Evolutionary conservation across 2,113 vertebrate genomes (phyloP), one percentile per base, ranked within the genome.

Genomic region (Campylomormyrus numenius): DNA sequence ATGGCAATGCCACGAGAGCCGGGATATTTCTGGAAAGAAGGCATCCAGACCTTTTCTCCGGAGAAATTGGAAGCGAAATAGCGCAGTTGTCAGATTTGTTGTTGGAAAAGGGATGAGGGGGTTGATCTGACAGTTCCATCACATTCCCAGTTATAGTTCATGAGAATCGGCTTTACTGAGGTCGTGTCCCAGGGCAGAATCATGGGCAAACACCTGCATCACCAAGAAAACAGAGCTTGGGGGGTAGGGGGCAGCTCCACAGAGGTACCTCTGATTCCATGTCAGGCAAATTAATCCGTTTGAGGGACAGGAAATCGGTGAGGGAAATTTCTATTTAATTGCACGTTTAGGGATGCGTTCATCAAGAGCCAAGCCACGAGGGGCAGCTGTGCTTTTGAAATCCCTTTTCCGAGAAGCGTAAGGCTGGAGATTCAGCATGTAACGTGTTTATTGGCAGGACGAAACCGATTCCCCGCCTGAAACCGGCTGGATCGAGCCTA

Each of bases 101-200:
- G 85, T 90, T 70, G 15, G 56, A 90, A 89, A 70, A 21, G 19
- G 49, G 39, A n/a, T 52, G 48, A 31, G 27, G 10, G 27, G 89
- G 42, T 46, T 62, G 88, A 92, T 90, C 86, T 92, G 91, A 90
- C 90, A 90, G 89, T 92, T 90, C 90, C 89, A 92, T 92, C 91
- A 92, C 77, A 88, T 50, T 70, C 48, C 66, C 56, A 49, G 91
- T 89, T 86, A 91, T 80, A 86, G 91, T 88, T 92, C 49, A 92
- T 88, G 88, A 90, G 90, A 89, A 90, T 85, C 56, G 35, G 88
- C 86, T 90, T 80, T 88, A 90, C 88, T 85, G 80, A 84, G 85
- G 46, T 86, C 88, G 45, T 90, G 87, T 92, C 90, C 58, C 53
- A 42, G n/a, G 58, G 77, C 88, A 74, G 86, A 88, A 92, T 88